phyloP scores from a whole-genome alignment of 2,888 invertebrate genomes.

The Drosophila multiciliata region DNA sequence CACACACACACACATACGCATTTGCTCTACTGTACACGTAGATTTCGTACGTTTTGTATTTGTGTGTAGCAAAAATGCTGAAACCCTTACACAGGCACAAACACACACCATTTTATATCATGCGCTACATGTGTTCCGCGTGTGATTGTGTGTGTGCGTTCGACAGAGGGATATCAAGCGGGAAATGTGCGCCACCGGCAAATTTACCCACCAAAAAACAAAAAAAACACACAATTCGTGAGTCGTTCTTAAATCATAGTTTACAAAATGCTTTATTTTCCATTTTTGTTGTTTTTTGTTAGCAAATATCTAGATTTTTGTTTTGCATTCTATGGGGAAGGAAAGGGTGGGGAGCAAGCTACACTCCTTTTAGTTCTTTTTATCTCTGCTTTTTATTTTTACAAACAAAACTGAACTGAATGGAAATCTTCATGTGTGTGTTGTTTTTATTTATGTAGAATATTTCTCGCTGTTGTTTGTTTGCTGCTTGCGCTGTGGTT shows the following conservation, averaged over 20 bases:
- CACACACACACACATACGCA: constrained; percentile 19
- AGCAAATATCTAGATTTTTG: constrained; percentile 48
- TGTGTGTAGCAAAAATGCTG: constrained; percentile 29
- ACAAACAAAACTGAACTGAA: constrained; percentile 35
- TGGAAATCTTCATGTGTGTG: constrained; percentile 13
- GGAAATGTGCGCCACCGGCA: constrained; percentile 62
- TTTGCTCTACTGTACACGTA: constrained; percentile 41
- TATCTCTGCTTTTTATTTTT: constrained; percentile 17
- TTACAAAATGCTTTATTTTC: constrained; percentile 74
- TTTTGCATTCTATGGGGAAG: constrained; percentile 17
- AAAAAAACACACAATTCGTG: constrained; percentile 4
- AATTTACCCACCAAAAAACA: constrained; percentile 24
- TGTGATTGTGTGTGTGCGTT: constrained; percentile 12
- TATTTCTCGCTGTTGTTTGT: constrained; percentile 36
- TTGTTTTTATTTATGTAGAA: constrained; percentile 51
- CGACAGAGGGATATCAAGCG: constrained; percentile 56
- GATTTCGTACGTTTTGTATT: constrained; percentile 8
- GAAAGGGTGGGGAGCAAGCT: background rate
- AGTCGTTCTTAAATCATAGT: constrained; percentile 56
- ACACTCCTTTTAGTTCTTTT: constrained; percentile 21
- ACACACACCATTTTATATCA: constrained; percentile 18
- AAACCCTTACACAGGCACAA: constrained; percentile 31
- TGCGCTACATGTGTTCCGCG: constrained; percentile 15
- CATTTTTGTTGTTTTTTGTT: constrained; percentile 31
- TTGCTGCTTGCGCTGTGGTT: constrained; percentile 23